Percentiles rank a stretch among this genome's conserved stretches.
Conservation (phyloP, 2,797 vertebrate species). For the Scolopax bukidnonensis region DNA sequence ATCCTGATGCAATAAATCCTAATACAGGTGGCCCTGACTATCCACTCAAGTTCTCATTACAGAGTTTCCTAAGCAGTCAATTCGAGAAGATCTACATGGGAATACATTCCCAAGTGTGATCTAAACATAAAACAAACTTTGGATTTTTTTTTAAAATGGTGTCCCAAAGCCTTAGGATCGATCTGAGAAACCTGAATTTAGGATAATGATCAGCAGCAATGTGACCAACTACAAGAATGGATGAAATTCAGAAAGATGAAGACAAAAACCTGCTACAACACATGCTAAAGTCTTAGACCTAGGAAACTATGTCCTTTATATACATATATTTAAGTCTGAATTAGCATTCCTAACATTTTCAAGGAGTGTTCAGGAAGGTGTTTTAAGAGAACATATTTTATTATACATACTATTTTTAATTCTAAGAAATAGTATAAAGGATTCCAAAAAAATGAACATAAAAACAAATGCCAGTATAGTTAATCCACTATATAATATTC, state of each 20-base stretch:
- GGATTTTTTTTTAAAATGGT: not conserved
- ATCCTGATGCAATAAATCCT: not conserved
- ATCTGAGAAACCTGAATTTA: not conserved
- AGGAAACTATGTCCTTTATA: not conserved
- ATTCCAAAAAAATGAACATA: not conserved
- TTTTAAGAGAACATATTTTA: not conserved
- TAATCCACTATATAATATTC: not conserved
- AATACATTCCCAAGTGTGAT: not conserved
- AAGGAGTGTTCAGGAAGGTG: not conserved
- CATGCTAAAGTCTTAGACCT: not conserved
- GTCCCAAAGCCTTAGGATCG: not conserved
- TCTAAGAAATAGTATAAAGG: not conserved
- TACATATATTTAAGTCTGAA: not conserved
- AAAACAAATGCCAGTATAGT: not conserved
- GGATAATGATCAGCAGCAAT: not conserved
- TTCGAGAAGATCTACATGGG: not conserved
- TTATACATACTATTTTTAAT: not conserved
- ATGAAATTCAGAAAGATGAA: not conserved
- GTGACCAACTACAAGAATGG: not conserved
- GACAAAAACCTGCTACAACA: not conserved
- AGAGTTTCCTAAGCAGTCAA: not conserved
- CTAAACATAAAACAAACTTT: not conserved
- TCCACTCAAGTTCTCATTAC: not conserved
- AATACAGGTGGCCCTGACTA: too few species aligned
- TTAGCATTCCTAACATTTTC: not conserved